phyloP scores from a whole-genome alignment of 35 echinoderm and acorn worm species.

The Apostichopus japonicus region DNA sequence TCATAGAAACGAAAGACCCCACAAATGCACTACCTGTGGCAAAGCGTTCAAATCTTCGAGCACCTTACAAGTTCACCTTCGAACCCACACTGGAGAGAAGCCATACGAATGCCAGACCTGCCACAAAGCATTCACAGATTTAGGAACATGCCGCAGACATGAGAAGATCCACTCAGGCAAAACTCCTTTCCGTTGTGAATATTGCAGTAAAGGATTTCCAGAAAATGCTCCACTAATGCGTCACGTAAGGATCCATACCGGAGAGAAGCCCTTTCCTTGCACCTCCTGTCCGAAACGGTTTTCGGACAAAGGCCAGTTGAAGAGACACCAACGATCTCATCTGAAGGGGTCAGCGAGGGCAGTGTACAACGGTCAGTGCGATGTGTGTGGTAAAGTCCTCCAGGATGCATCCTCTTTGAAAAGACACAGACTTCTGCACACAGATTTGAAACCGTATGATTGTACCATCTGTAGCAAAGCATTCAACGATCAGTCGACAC shows the following conservation, averaged over 20 bases:
- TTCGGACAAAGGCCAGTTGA: constrained; percentile 41
- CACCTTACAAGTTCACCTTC: constrained; percentile 47
- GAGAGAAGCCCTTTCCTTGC: constrained; percentile 64
- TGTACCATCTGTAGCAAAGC: constrained; percentile 32
- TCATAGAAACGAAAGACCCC: constrained; percentile 31
- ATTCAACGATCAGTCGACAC: constrained; percentile 16
- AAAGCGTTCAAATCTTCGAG: constrained; percentile 62
- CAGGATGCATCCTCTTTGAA: constrained; percentile 22
- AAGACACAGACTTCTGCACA: constrained; percentile 29
- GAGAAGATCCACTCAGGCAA: constrained; percentile 64
- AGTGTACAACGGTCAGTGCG: constrained; percentile 38
- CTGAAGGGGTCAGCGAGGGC: constrained; percentile 23
- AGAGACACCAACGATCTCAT: constrained; percentile 39
- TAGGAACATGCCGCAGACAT: constrained; percentile 62
- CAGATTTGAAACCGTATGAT: not conserved
- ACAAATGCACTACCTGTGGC: constrained; percentile 61
- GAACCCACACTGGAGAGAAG: constrained; percentile 78
- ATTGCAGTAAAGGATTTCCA: constrained; percentile 69
- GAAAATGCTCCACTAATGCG: constrained; percentile 57
- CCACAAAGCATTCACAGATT: constrained; percentile 67
- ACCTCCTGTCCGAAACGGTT: constrained; percentile 54
- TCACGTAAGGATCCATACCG: constrained; percentile 63
- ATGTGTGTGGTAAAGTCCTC: constrained; percentile 41
- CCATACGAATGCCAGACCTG: constrained; percentile 73
- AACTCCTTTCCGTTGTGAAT: constrained; percentile 61